These are phyloP conservation scores for Palythoa heliodiscus DNA, from an alignment of 92 coral and sea anemone genomes.

Conservation along the genomic window DNA sequence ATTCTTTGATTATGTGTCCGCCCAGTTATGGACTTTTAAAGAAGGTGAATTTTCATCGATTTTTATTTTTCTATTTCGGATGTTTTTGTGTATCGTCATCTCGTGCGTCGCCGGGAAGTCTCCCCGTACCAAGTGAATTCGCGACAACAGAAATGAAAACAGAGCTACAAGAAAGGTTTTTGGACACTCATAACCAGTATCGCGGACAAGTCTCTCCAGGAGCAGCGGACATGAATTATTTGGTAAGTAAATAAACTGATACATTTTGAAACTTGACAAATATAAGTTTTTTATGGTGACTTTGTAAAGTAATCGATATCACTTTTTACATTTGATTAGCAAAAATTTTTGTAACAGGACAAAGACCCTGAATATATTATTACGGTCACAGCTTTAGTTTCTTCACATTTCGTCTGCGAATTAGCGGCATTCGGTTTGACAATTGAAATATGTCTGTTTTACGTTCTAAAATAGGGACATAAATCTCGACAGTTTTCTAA, in stretches of 20 bases:
- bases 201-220: slow-evolving; percentile 9
- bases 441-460: no score
- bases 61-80: background rate
- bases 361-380: no score
- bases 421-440: no score
- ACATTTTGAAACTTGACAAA: background rate
- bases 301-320: no score
- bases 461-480: no score
- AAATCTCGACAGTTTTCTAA: no score
- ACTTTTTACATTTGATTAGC: no score
- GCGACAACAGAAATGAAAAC: background rate
- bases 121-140: background rate
- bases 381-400: no score
- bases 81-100: background rate
- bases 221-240: slow-evolving; percentile 21
- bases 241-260: slow-evolving; percentile 11
- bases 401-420: no score
- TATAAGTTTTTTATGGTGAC: background rate
- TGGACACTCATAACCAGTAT: background rate
- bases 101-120: background rate
- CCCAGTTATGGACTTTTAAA: background rate
- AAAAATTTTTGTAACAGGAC: no score
- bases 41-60: background rate
- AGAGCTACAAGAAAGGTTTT: slow-evolving; percentile 5
- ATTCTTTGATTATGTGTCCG: background rate